Evolutionary conservation across 2,113 vertebrate species (phyloP).

Genomic region (Vulpes lagopus): DNA sequence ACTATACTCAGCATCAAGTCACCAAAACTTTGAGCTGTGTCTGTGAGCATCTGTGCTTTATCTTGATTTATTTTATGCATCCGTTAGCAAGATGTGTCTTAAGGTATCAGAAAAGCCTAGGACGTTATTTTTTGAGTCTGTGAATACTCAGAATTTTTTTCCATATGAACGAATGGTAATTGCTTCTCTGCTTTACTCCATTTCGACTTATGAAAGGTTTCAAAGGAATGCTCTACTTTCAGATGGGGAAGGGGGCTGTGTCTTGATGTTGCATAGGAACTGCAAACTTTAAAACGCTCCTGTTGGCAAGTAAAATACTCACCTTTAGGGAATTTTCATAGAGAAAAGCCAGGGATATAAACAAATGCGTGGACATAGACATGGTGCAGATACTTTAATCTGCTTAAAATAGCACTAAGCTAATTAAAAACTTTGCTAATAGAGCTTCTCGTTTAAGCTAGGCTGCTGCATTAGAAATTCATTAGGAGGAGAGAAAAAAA

Average conservation of each 20-base stretch:
- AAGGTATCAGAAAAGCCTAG: neutral
- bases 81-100: neutral
- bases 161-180: neutral
- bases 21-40: neutral
- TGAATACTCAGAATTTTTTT: neutral
- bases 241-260: neutral
- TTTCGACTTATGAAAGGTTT: neutral
- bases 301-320: constrained; percentile 34
- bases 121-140: neutral
- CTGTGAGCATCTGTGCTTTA: neutral
- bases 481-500: neutral
- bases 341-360: neutral
- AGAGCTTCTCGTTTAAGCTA: neutral
- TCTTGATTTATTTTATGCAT: neutral
- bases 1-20: neutral
- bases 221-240: neutral
- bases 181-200: neutral
- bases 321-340: constrained; percentile 11
- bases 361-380: neutral
- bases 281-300: neutral
- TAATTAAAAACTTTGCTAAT: constrained; percentile 54
- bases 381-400: constrained; percentile 14
- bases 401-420: neutral
- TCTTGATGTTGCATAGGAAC: neutral
- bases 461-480: constrained; percentile 17